Evolutionary conservation across 2,797 vertebrate genomes (phyloP).

Genomic region (Melanotaenia boesemani): DNA sequence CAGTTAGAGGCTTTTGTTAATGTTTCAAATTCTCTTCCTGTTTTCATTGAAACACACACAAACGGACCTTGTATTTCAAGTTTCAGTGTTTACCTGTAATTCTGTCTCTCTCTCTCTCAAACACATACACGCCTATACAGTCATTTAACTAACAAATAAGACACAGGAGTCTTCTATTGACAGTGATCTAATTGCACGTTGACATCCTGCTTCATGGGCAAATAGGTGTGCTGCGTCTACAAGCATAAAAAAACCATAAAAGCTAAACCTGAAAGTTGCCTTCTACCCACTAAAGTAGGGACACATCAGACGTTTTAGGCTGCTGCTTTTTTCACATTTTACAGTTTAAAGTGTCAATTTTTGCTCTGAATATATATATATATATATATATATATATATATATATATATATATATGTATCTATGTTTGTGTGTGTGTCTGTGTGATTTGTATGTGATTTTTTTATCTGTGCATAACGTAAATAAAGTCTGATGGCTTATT

Average conservation of each 20-base stretch:
- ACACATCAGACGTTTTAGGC: neutral
- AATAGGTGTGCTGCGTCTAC: slow-evolving; percentile 13
- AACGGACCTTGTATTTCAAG: neutral
- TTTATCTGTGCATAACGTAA: slow-evolving; percentile 1
- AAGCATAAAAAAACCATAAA: neutral
- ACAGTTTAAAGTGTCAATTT: neutral
- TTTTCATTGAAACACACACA: slow-evolving; percentile 18
- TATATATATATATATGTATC: neutral
- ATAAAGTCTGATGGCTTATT: slow-evolving; percentile 21
- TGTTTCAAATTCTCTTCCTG: neutral
- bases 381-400: no score
- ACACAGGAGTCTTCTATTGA: neutral
- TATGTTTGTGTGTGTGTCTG: no score
- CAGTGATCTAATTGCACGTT: neutral
- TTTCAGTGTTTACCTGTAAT: neutral
- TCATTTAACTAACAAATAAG: neutral
- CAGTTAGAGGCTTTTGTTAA: neutral
- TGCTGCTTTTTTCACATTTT: neutral
- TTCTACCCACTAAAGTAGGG: neutral
- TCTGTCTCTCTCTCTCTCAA: neutral
- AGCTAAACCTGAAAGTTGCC: neutral
- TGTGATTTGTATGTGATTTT: neutral
- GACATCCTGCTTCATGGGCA: slow-evolving; percentile 29
- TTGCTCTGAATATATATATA: neutral
- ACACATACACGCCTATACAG: slow-evolving; percentile 1